A percentile compares a stretch with the other conserved stretches of the same genome.
Conservation (phyloP, 2,888 invertebrate genomes). For the Drosophila incognita region DNA sequence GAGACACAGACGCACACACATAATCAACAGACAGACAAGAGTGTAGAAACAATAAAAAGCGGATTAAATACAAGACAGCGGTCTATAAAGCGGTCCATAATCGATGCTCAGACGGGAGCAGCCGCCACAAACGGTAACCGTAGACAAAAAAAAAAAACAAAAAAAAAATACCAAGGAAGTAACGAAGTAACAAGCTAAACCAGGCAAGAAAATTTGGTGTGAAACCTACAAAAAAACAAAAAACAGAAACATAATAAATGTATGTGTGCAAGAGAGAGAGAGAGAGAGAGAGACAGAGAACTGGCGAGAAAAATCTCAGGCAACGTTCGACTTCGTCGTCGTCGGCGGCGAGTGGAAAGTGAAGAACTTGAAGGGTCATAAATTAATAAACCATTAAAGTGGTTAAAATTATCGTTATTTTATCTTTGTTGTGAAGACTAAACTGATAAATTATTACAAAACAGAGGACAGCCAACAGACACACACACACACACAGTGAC, state of each 20-base stretch:
- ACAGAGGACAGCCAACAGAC: constrained; percentile 76
- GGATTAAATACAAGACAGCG: constrained; percentile 77
- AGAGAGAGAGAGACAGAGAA: constrained; percentile 8
- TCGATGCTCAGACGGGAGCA: constrained; percentile 75
- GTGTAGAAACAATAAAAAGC: constrained; percentile 81
- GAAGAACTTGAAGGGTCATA: constrained; percentile 85
- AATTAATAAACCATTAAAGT: constrained; percentile 86
- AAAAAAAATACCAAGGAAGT: constrained; percentile 47
- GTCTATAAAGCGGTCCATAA: constrained; percentile 71
- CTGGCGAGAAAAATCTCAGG: constrained; percentile 54
- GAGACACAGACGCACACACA: not conserved
- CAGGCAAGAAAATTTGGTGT: constrained; percentile 74
- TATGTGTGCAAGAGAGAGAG: constrained; percentile 8
- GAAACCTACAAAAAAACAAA: constrained; percentile 67
- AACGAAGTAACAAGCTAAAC: constrained; percentile 67
- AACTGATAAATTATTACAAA: constrained; percentile 85
- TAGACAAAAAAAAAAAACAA: constrained; percentile 44
- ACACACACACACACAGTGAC: constrained; percentile 5
- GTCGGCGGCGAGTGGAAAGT: constrained; percentile 71
- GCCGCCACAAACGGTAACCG: constrained; percentile 50
- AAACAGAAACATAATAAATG: constrained; percentile 27
- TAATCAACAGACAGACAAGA: constrained; percentile 38
- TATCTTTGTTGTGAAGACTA: constrained; percentile 83
- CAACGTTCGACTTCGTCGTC: constrained; percentile 16
- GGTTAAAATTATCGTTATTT: constrained; percentile 85